Conservation (phyloP, 1,140 invertebrate genomes). For the Drosophila arawakana region DNA sequence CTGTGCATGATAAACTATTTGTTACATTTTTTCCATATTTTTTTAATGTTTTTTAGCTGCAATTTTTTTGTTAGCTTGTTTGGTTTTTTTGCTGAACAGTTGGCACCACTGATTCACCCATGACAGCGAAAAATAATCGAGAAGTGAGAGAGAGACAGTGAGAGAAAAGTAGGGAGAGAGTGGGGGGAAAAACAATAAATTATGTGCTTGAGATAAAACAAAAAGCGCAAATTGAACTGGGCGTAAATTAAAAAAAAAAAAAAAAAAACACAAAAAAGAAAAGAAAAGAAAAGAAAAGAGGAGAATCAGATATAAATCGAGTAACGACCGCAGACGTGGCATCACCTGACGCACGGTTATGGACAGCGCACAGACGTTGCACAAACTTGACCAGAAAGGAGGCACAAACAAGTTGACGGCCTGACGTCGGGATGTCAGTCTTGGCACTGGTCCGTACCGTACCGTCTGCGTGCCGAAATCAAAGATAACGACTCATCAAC, state of each 20-base stretch:
- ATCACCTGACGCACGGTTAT: conserved; percentile 53
- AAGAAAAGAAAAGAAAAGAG: conserved; percentile 13
- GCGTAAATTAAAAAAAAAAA: conserved; percentile 59
- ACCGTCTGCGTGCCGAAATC: conserved; percentile 65
- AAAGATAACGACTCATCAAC: conserved; percentile 82
- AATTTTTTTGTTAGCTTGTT: too few species aligned
- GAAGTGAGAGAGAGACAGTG: conserved; percentile 1
- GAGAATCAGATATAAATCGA: conserved; percentile 12
- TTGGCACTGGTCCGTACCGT: background rate
- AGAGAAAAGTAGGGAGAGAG: background rate
- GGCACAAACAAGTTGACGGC: conserved; percentile 26
- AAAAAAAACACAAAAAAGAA: conserved; percentile 4
- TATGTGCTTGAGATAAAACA: conserved; percentile 69
- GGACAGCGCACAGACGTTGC: background rate
- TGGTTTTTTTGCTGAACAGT: too few species aligned
- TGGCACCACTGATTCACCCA: background rate
- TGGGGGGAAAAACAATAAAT: conserved; percentile 55
- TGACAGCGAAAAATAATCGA: conserved; percentile 1
- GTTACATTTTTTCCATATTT: too few species aligned
- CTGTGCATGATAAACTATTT: too few species aligned
- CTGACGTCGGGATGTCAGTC: conserved; percentile 32
- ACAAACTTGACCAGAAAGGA: conserved; percentile 32
- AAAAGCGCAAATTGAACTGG: conserved; percentile 69
- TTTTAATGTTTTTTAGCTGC: too few species aligned
- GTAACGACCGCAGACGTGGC: conserved; percentile 56